Base-by-base conservation (phyloP, 2,113 vertebrate species). In the Corythornis cristatus region DNA sequence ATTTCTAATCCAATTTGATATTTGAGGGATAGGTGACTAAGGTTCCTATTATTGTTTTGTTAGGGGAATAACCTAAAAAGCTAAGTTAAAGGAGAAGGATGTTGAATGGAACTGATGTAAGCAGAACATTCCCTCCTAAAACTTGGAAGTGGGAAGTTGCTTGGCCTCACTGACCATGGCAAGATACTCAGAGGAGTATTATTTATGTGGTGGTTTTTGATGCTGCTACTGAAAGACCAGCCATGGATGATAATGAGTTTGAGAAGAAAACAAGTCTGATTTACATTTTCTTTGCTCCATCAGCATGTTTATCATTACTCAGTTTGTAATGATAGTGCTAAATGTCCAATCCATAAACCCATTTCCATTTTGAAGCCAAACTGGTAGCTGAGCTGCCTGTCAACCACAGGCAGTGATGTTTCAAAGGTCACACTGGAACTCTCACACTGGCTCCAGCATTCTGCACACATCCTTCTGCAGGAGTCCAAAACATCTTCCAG, bases 331-430 rank as follows among this genome's bases (percentile, higher is more conserved):
- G 37, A 31, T 9, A 40, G 23, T 31, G 42, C 23, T 21, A 42
- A 48, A 74, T 67, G 28, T 25, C 19, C 8, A 12, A 33, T 8
- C 26, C 43, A 29, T 3, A 71, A 12, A 12, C 2, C 3, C 2
- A 3, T 81, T 80, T 66, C 7, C 16, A 45, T 25, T 68, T 35
- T 40, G 53, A 72, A 83, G 71, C 62, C 5, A 35, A 84, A 29
- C 5, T 37, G 10, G 3, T 70, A 1, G 79, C 85, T 58, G 18
- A 94, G 29, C 56, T 15, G n/a, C 28, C 45, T 80, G 86, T 79
- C 29, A 51, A 19, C 9, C 17, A 26, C 0, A 0, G 26, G 28
- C 26, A 78, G 28, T 51, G 9, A 4, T 60, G 11, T 5, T n/a
- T 45, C 16, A 62, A 79, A 54, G 21, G 28, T 42, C 9, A 65